These are phyloP conservation scores for Tenthredo distinguenda DNA, from an alignment of 2,888 invertebrate species.

Conservation along the genomic window DNA sequence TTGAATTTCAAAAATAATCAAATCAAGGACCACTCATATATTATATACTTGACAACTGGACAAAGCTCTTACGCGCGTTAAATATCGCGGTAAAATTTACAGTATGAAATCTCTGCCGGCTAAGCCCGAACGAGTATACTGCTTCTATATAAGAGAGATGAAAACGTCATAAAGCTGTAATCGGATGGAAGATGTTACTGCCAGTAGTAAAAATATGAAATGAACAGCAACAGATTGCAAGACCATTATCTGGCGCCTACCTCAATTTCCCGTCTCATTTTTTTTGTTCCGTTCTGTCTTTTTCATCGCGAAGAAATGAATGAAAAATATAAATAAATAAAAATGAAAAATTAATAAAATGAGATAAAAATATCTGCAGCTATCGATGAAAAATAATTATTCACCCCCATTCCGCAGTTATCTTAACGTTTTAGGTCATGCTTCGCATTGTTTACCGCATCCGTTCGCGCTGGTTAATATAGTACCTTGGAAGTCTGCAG, in stretches of 20 bases:
- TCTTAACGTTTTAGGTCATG: conserved; percentile 22
- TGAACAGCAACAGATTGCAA: conserved; percentile 37
- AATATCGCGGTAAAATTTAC: background rate
- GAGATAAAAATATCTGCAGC: background rate
- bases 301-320: background rate
- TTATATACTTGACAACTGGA: background rate
- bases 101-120: background rate
- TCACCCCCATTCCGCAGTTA: background rate
- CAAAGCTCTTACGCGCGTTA: background rate
- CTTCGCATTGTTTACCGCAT: conserved; percentile 44
- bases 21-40: too few relatives aligned
- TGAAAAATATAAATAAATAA: background rate
- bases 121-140: conserved; percentile 2
- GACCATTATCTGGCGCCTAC: background rate
- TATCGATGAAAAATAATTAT: background rate
- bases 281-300: background rate
- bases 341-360: background rate
- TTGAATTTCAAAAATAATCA: too few relatives aligned
- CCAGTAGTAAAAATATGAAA: conserved; percentile 39
- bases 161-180: conserved; percentile 40
- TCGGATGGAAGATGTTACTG: conserved; percentile 42
- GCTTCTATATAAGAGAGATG: conserved; percentile 3
- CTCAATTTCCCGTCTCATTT: background rate
- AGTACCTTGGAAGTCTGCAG: background rate
- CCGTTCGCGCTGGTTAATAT: conserved; percentile 9